Evolutionary conservation across 1,140 invertebrate species (phyloP), one percentile per base, ranked within the genome.

Genomic region (Drosophila murphyi): DNA sequence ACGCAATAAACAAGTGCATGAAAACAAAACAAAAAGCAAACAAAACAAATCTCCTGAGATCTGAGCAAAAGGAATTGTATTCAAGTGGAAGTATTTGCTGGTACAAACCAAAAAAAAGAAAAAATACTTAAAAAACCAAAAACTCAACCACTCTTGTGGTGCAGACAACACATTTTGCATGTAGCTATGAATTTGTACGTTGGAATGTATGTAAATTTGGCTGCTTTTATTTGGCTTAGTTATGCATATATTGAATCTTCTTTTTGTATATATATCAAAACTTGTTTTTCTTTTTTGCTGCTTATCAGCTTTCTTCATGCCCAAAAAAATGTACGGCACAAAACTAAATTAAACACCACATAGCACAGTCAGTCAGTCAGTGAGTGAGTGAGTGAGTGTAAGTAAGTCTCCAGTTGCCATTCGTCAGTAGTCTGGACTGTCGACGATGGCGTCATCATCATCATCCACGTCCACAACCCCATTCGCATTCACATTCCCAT

Each of bases 21-120:
- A 80, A 85, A 85, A 85, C 77, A 83, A 83, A 83, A 83, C 76
- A 83, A 83, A 83, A 56, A 41, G 43, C 56, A 85, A 85, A 86
- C 82, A 85, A 81, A 85, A 86, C 82, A 86, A 86, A 86, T 86
- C 82, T 86, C 82, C 77, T 65, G 82, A 86, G 82, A 86, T 60
- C 67, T 39, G 48, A 62, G 65, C 59, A 56, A 69, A 67, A 60
- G 62, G 52, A 72, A 72, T 72, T 72, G 62, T 59, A 65, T 72
- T 67, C 62, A 67, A 72, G 62, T 72, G 61, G 55, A 57, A 67
- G 56, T 67, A 67, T 77, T 73, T 77, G 63, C 51, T 45, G 56
- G 74, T 20, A 20, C 20, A 20, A 20, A 20, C 41, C 20, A 47
- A 51, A 59, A 28, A 67, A 78, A 47, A 76, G n/a, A 34, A 4